Evolutionary conservation across 1,140 invertebrate species (phyloP).

Genomic region (Procambarus clarkii): DNA sequence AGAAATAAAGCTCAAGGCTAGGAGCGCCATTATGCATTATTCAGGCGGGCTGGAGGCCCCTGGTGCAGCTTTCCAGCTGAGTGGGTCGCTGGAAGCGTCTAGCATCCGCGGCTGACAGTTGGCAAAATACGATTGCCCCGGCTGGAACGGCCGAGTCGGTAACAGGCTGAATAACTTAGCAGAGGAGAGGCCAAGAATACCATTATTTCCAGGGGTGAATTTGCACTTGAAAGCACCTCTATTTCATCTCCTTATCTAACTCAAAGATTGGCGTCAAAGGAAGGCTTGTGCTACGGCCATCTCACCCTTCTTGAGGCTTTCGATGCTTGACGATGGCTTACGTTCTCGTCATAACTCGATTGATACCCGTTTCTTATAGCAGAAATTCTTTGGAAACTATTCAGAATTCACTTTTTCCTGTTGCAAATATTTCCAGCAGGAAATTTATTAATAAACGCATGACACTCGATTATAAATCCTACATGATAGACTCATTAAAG

Average conservation of each 20-base stretch:
- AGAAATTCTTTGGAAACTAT: neutral
- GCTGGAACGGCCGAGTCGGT: slow-evolving; percentile 58
- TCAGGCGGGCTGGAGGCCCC: slow-evolving; percentile 35
- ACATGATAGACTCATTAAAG: slow-evolving; percentile 6
- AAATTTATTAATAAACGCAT: slow-evolving; percentile 17
- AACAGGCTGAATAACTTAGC: slow-evolving; percentile 58
- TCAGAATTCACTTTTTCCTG: neutral
- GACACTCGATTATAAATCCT: slow-evolving; percentile 14
- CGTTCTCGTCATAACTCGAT: neutral
- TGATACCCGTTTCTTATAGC: neutral
- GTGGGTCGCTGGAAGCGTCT: slow-evolving; percentile 57
- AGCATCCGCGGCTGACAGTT: slow-evolving; percentile 58
- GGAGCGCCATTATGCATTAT: slow-evolving; percentile 51
- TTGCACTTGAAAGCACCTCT: slow-evolving; percentile 65
- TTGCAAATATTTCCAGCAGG: neutral
- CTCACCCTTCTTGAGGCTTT: neutral
- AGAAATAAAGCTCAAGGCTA: slow-evolving; percentile 54
- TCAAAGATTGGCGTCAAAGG: too few relatives aligned
- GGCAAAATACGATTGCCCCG: slow-evolving; percentile 68
- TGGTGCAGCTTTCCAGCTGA: slow-evolving; percentile 49
- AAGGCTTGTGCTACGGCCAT: too few relatives aligned
- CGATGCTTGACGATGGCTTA: neutral
- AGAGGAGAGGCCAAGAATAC: slow-evolving; percentile 52
- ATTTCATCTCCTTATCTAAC: slow-evolving; percentile 1
- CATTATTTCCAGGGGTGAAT: slow-evolving; percentile 61